Conservation (phyloP, 2,888 invertebrate species). For the Encarsia formosa region DNA sequence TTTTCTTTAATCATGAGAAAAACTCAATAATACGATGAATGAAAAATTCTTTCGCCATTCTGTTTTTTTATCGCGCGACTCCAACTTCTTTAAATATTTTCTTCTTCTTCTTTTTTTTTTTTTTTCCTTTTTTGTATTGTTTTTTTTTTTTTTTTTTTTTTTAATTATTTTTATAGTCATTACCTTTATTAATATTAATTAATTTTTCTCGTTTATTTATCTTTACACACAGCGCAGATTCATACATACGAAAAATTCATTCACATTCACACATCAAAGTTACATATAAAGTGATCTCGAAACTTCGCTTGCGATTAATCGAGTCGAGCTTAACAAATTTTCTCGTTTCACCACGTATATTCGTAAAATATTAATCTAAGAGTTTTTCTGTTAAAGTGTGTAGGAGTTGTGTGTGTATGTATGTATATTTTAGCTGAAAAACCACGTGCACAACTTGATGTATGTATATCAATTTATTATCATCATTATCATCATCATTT, state of each 20-base stretch:
- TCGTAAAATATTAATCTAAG: slow-evolving; percentile 12
- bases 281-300: slow-evolving; percentile 21
- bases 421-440: slow-evolving; percentile 3
- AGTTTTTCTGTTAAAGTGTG: slow-evolving; percentile 1
- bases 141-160: slow-evolving; percentile 1
- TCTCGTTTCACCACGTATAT: slow-evolving; percentile 3
- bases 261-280: slow-evolving; percentile 28
- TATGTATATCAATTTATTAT: background rate
- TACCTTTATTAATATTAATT: background rate
- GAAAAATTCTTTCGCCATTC: slow-evolving; percentile 18
- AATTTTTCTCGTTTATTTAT: slow-evolving; percentile 5
- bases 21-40: slow-evolving; percentile 21
- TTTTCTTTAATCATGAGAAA: slow-evolving; percentile 17
- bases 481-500: slow-evolving; percentile 1
- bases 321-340: slow-evolving; percentile 11
- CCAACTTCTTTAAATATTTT: slow-evolving; percentile 13
- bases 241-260: slow-evolving; percentile 22
- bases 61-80: slow-evolving; percentile 11
- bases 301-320: slow-evolving; percentile 9
- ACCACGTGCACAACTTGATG: slow-evolving; percentile 1
- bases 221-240: slow-evolving; percentile 17
- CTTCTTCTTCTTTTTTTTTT: slow-evolving; percentile 8
- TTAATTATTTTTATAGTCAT: background rate
- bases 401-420: background rate
- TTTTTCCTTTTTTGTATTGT: background rate